phyloP scores from a whole-genome alignment of 1,140 invertebrate genomes.

The Proales similis region DNA sequence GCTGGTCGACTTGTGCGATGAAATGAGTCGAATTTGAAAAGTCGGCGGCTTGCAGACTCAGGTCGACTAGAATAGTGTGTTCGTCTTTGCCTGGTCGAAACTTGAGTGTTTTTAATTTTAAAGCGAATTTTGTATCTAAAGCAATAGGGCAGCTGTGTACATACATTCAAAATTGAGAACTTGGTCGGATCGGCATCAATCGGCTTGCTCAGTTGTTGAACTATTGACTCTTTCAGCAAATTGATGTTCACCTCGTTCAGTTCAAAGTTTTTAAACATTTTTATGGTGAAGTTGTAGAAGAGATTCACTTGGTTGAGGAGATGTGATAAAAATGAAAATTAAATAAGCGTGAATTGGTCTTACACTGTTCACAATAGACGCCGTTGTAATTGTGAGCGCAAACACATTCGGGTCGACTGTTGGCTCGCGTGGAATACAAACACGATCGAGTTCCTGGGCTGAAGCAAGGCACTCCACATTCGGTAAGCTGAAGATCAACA shows the following conservation, averaged over 20 bases:
- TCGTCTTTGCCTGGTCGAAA: constrained; percentile 10
- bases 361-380: constrained; percentile 33
- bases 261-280: constrained; percentile 32
- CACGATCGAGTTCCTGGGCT: constrained; percentile 8
- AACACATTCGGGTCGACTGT: constrained; percentile 31
- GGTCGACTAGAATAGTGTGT: constrained; percentile 7
- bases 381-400: constrained; percentile 20
- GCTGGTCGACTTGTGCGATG: not conserved
- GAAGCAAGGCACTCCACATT: constrained; percentile 36
- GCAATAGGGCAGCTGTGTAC: too few relatives aligned
- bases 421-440: constrained; percentile 28
- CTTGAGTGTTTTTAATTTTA: not conserved
- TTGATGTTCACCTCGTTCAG: too few relatives aligned
- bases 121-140: too few relatives aligned
- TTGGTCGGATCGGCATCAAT: constrained; percentile 7
- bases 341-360: not conserved
- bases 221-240: constrained; percentile 17
- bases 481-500: constrained; percentile 26
- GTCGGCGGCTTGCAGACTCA: constrained; percentile 16
- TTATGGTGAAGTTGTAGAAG: too few relatives aligned
- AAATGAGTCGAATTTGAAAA: constrained; percentile 16
- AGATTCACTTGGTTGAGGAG: not conserved
- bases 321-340: constrained; percentile 4
- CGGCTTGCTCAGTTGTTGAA: not conserved
- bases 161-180: too few relatives aligned